phyloP scores from a whole-genome alignment of 1,140 invertebrate species.

The Drosophila kurseongensis region DNA sequence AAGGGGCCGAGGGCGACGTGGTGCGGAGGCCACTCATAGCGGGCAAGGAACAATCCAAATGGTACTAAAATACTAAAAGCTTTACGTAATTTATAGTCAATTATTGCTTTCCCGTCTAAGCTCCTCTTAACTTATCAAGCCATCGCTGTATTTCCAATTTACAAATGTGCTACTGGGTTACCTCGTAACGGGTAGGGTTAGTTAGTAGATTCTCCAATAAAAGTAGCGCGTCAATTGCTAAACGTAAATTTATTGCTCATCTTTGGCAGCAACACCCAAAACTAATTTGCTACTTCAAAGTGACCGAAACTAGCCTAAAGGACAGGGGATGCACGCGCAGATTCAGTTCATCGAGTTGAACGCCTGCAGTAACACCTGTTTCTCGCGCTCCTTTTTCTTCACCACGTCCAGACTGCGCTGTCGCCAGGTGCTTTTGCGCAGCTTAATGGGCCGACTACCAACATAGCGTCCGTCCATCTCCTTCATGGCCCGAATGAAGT shows the following conservation, averaged over 20 bases:
- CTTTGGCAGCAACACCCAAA: slow-evolving; percentile 59
- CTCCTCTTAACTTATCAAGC: slow-evolving; percentile 29
- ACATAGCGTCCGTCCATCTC: slow-evolving; percentile 99
- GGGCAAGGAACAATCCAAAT: slow-evolving; percentile 50
- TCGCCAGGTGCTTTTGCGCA: slow-evolving; percentile 98
- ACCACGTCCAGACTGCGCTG: slow-evolving; percentile 97
- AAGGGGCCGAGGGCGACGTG: slow-evolving; percentile 1
- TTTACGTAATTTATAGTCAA: slow-evolving; percentile 53
- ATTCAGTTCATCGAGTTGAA: slow-evolving; percentile 84
- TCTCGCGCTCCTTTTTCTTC: slow-evolving; percentile 97
- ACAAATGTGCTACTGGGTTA: slow-evolving; percentile 24
- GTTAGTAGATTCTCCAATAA: slow-evolving; percentile 19
- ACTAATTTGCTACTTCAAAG: slow-evolving; percentile 66
- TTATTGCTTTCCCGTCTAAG: slow-evolving; percentile 21
- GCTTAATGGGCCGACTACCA: slow-evolving; percentile 98
- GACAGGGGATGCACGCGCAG: not conserved
- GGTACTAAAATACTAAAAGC: slow-evolving; percentile 58
- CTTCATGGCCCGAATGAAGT: slow-evolving; percentile 99
- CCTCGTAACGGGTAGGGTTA: slow-evolving; percentile 28
- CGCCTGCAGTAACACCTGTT: slow-evolving; percentile 90
- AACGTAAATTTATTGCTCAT: slow-evolving; percentile 56
- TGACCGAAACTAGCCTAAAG: slow-evolving; percentile 74
- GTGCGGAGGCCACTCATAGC: slow-evolving; percentile 37
- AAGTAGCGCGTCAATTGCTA: slow-evolving; percentile 46
- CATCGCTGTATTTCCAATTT: slow-evolving; percentile 27